Evolutionary conservation across 2,113 vertebrate genomes (phyloP).

Genomic region (Procapra przewalskii): DNA sequence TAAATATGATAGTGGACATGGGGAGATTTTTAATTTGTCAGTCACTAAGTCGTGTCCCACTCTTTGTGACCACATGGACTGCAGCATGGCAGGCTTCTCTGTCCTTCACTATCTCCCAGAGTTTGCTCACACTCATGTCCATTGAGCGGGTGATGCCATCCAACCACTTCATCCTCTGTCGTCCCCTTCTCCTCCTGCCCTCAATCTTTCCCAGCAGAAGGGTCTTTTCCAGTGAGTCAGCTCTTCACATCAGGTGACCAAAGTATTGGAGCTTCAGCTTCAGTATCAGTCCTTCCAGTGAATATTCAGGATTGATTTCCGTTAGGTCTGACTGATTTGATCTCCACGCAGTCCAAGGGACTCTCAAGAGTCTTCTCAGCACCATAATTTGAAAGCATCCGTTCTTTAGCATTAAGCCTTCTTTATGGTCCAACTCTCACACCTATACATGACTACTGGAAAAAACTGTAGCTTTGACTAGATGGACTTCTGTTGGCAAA

Average conservation of each 20-base stretch:
- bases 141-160: not conserved
- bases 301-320: not conserved
- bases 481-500: not conserved
- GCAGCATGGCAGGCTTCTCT: not conserved
- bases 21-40: not conserved
- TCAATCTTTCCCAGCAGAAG: not conserved
- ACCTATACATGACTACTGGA: not conserved
- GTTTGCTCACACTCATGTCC: not conserved
- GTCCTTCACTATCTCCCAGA: not conserved
- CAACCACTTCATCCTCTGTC: not conserved
- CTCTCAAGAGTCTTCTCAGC: not conserved
- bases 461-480: not conserved
- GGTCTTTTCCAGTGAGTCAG: not conserved
- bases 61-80: not conserved
- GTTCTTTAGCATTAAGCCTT: not conserved
- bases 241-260: not conserved
- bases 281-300: not conserved
- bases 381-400: not conserved
- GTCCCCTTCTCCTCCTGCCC: not conserved
- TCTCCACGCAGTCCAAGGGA: not conserved
- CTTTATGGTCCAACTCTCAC: not conserved
- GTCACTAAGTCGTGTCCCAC: not conserved
- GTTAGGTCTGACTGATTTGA: not conserved
- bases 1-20: not conserved
- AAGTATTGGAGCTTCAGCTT: not conserved